A percentile compares a stretch with the other conserved stretches of the same genome.
Conservation (phyloP, 2,888 invertebrate genomes). For the Slavum lentiscoides region DNA sequence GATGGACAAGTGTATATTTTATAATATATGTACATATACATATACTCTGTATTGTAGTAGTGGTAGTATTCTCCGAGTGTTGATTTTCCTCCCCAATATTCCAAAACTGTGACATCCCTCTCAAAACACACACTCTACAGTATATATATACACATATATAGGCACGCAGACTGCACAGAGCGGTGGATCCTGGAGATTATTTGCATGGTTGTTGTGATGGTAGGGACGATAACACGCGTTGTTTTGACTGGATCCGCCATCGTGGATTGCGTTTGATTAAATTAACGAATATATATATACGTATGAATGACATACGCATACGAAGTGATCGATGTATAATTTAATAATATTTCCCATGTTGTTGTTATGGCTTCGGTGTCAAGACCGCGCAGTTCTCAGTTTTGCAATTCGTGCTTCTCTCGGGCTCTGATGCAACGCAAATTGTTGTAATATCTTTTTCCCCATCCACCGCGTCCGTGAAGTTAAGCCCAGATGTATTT, state of each 20-base stretch:
- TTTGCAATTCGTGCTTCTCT: too few species aligned
- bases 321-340: constrained; percentile 15
- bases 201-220: too few species aligned
- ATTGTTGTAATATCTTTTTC: too few species aligned
- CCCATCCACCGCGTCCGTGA: too few species aligned
- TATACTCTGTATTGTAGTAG: too few species aligned
- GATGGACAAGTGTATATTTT: too few species aligned
- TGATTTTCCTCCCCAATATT: background rate
- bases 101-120: background rate
- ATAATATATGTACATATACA: too few species aligned
- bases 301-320: background rate
- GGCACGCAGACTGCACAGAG: too few species aligned
- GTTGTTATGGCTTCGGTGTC: background rate
- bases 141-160: too few species aligned
- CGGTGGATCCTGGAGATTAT: too few species aligned
- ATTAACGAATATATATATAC: background rate
- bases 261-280: background rate
- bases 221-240: background rate
- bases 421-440: too few species aligned
- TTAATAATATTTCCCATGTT: background rate
- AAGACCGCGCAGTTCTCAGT: background rate
- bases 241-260: constrained; percentile 5
- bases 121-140: background rate
- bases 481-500: too few species aligned
- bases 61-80: background rate